A percentile compares a stretch with the other conserved stretches of the same genome.
Conservation (phyloP, 2,113 vertebrate species). For the Corvus cornix region DNA sequence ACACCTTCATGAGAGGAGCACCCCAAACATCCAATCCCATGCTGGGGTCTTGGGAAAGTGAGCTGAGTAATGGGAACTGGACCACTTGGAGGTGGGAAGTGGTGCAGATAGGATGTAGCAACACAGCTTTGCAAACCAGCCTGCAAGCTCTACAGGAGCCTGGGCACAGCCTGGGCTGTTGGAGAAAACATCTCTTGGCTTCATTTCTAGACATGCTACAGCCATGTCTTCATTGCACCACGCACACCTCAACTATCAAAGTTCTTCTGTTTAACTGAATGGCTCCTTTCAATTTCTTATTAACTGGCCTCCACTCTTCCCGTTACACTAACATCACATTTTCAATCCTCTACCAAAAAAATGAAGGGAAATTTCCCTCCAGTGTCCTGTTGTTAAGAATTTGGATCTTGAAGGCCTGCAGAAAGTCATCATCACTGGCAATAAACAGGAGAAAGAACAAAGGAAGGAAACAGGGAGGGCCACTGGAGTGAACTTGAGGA, state of each 20-base stretch:
- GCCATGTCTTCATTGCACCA: background rate
- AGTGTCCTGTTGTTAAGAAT: background rate
- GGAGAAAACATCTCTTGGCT: background rate
- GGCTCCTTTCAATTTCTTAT: background rate
- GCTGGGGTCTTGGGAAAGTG: background rate
- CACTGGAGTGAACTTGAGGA: background rate
- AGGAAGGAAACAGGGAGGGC: background rate
- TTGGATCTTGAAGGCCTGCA: background rate
- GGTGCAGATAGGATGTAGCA: background rate
- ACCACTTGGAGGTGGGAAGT: background rate
- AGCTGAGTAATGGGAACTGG: background rate
- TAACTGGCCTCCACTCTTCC: background rate
- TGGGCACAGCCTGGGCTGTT: background rate
- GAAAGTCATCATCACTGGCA: rapidly evolving
- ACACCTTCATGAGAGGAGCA: background rate
- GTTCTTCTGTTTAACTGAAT: background rate
- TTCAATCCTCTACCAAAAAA: background rate
- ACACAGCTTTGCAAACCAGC: background rate
- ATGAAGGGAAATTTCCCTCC: background rate
- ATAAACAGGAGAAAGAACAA: background rate
- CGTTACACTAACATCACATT: rapidly evolving
- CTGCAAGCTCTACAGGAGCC: background rate
- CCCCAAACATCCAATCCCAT: background rate
- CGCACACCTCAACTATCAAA: background rate
- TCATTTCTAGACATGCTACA: background rate